phyloP scores from a whole-genome alignment of 2,888 invertebrate genomes.

The Tenodera sinensis region DNA sequence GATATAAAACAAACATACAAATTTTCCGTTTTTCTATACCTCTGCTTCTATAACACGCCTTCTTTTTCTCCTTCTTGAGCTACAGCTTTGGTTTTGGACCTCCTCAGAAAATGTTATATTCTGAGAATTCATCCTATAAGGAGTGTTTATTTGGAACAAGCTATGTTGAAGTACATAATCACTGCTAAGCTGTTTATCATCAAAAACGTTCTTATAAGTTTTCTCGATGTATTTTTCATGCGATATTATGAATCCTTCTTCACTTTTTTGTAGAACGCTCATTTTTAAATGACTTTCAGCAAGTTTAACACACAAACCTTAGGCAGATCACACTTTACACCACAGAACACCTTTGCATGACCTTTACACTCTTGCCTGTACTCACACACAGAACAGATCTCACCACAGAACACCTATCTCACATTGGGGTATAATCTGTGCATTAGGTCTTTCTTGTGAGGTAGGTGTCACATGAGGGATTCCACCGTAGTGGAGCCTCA shows the following conservation, averaged over 20 bases:
- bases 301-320: too few relatives aligned
- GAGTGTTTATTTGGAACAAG: background rate
- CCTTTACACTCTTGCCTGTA: too few relatives aligned
- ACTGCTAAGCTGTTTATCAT: background rate
- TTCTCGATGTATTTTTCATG: background rate
- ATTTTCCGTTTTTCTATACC: background rate
- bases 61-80: background rate
- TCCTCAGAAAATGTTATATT: background rate
- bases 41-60: background rate
- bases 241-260: background rate
- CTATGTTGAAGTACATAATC: background rate
- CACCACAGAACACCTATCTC: too few relatives aligned
- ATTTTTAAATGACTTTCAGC: background rate
- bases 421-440: too few relatives aligned
- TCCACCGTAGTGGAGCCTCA: too few relatives aligned
- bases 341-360: too few relatives aligned
- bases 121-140: background rate
- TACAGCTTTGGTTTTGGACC: background rate
- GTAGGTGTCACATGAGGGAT: too few relatives aligned
- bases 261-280: background rate
- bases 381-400: too few relatives aligned
- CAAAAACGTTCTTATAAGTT: background rate
- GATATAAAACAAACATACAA: too few relatives aligned
- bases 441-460: too few relatives aligned
- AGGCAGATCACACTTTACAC: too few relatives aligned